Base-by-base conservation (phyloP, 1,140 invertebrate genomes). In the Trypoxylus dichotomus region DNA sequence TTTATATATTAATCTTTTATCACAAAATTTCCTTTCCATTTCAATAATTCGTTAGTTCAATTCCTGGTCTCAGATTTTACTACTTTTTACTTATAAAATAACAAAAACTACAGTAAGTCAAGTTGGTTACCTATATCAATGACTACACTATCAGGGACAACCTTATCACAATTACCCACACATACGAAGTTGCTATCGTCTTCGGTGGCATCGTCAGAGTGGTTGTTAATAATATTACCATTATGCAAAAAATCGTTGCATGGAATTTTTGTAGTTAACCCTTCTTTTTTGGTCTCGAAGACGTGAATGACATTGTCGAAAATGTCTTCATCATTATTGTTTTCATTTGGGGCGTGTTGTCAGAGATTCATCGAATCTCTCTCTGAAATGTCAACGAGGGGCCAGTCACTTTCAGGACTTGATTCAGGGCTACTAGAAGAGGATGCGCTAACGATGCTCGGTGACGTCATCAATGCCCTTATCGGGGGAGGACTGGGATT, bases 401-500 rank as follows among this genome's bases (percentile, higher is more conserved):
- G 84, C 84, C 84, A 85, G 73, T 85, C 84, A 79, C 84, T 85
- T 60, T 85, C 84, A 13, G 83, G 84, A 76, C 83, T 85, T 25
- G 83, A 84, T 19, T 79, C 79, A 63, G 79, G 79, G 71, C 74
- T 79, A 11, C 75, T 78, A 2, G 76, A 79, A 21, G 78, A 76
- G 1, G 81, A 79, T 54, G 80, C 63, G 41, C 79, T 83, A 24
- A 78, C 81, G 24, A 79, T 58, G 79, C 77, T 83, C 72, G 79
- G 76, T 58, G 79, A 82, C 6, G 76, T 77, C 60, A 80, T 43
- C 11, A 68, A 24, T 54, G 79, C 74, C 41, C 72, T 72, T 76
- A 60, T 19, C 2, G 74, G 74, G 11, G 74, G 76, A 19, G 78
- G 87, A 82, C 86, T 88, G 86, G 87, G 86, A 68, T 88, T 88